A percentile compares a stretch with the other conserved stretches of the same genome.
Evolutionary conservation across 1,140 invertebrate species (phyloP).

Genomic region (Halotydeus destructor): DNA sequence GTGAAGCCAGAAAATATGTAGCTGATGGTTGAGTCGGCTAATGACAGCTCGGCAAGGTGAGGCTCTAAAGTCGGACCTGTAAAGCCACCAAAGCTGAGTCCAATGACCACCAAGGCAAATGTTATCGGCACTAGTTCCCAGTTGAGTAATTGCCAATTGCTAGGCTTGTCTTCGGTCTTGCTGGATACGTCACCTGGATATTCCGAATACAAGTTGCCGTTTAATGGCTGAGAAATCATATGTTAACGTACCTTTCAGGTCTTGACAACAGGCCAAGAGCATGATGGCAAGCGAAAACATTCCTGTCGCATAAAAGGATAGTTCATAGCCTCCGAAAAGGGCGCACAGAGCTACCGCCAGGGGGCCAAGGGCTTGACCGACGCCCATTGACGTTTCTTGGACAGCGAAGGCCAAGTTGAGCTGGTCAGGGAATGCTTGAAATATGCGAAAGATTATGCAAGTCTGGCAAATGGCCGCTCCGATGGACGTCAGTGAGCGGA

Average conservation of each 20-base stretch:
- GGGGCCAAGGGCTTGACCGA: constrained; percentile 51
- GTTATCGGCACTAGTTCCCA: constrained; percentile 40
- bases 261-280: too few relatives aligned
- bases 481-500: constrained; percentile 44
- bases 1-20: constrained; percentile 48
- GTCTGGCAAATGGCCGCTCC: constrained; percentile 48
- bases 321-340: constrained; percentile 44
- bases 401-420: constrained; percentile 50
- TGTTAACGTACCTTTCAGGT: too few relatives aligned
- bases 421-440: constrained; percentile 48
- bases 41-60: constrained; percentile 31
- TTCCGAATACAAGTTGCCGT: background rate
- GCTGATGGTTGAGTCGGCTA: constrained; percentile 28
- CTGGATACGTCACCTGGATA: background rate
- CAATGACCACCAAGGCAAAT: constrained; percentile 41
- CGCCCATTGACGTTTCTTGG: constrained; percentile 48
- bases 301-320: constrained; percentile 48
- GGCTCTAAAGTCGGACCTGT: constrained; percentile 52
- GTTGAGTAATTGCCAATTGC: constrained; percentile 36
- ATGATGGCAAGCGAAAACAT: constrained; percentile 38
- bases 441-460: constrained; percentile 46
- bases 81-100: constrained; percentile 45
- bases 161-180: constrained; percentile 27
- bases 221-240: background rate
- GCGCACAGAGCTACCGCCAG: constrained; percentile 53